Evolutionary conservation across 2,113 vertebrate genomes (phyloP), one percentile per base, ranked within the genome.

Genomic region (Condylura cristata): DNA sequence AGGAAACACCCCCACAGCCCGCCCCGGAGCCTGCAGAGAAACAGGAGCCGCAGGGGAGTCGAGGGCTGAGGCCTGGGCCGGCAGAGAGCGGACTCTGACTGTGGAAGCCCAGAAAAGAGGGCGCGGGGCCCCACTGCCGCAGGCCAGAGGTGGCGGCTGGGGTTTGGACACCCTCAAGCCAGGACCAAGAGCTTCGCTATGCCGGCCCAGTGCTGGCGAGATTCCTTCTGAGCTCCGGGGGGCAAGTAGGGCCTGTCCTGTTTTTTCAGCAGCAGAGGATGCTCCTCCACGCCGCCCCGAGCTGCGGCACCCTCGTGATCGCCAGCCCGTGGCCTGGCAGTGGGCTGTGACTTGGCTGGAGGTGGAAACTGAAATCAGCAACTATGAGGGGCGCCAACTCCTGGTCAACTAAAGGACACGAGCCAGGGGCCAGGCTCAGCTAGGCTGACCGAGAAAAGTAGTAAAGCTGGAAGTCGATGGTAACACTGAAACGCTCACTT

Each of bases 151-250:
- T 34, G 0, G 12, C 10, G 37, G 60, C 66, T 63, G 72, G 7
- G 2, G 30, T 39, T 34, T 44, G 74, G 34, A 37, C 12, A 6
- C 8, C 66, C 30, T 34, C 18, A 16, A 41, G 58, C 26, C 53
- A 14, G 14, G 13, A 46, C 8, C 0, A 10, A 56, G 60, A 46
- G 28, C 26, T 61, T 44, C 28, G 1, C 39, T 28, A 2, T 0
- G 24, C 0, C 12, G 20, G 8, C 41, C 11, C 34, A 66, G 63
- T 10, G 14, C 24, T 1, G 8, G 68, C n/a, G 26, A 53, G 39
- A 0, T 37, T 6, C 13, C 37, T 4, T 84, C 44, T 56, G 1
- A 14, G 20, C 51, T 65, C 79, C 26, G 28, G n/a, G 4, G 18
- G 18, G 3, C 53, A 56, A 61, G 1, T 1, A 13, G 22, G 22